Conservation (phyloP, 1,140 invertebrate genomes). For the Drosophila mauritiana region DNA sequence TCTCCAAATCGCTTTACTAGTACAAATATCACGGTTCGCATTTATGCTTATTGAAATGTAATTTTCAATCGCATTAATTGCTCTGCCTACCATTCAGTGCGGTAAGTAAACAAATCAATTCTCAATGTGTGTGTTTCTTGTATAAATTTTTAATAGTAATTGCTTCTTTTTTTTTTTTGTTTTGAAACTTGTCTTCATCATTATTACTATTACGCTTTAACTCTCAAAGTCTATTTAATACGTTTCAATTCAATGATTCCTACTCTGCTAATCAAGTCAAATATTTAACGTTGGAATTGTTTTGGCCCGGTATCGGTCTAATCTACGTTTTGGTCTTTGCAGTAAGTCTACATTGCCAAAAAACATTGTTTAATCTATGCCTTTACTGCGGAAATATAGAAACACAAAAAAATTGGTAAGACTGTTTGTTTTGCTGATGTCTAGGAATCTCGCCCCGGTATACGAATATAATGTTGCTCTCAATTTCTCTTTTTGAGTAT, state of each 20-base stretch:
- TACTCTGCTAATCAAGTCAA: constrained; percentile 21
- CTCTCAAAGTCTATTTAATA: constrained; percentile 42
- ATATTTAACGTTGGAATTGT: constrained; percentile 23
- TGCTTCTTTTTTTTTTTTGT: constrained; percentile 10
- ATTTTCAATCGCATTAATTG: constrained; percentile 56
- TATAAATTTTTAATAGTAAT: constrained; percentile 36
- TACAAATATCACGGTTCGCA: constrained; percentile 83
- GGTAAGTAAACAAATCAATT: constrained; percentile 42
- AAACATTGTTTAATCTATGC: constrained; percentile 4
- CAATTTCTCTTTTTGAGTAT: constrained; percentile 38
- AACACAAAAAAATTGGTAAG: constrained; percentile 27
- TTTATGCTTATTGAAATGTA: constrained; percentile 61
- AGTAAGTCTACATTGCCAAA: constrained; percentile 46
- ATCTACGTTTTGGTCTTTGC: constrained; percentile 54
- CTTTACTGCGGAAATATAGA: constrained; percentile 9
- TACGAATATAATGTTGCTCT: constrained; percentile 34
- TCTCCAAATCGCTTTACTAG: constrained; percentile 69
- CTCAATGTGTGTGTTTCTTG: constrained; percentile 16
- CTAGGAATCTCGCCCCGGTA: constrained; percentile 23
- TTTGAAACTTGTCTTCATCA: constrained; percentile 32
- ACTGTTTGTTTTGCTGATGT: constrained; percentile 9
- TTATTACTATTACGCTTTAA: constrained; percentile 23
- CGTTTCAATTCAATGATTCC: constrained; percentile 26
- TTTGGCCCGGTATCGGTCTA: constrained; percentile 41
- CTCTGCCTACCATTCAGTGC: constrained; percentile 12